Evolutionary conservation across 1,140 invertebrate genomes (phyloP).

Genomic region (Drosophila triauraria): DNA sequence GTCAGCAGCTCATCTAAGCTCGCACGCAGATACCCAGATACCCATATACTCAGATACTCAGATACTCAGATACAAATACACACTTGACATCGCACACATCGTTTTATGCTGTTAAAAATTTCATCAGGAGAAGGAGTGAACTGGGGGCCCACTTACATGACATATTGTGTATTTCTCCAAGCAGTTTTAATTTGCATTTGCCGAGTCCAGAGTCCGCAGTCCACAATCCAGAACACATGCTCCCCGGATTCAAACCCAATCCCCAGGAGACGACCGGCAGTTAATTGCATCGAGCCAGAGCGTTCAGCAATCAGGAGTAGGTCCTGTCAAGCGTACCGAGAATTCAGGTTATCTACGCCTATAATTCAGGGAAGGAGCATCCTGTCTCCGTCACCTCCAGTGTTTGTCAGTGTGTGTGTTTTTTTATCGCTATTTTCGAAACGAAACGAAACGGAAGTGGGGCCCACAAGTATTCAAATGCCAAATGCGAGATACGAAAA

Average conservation of each 20-base stretch:
- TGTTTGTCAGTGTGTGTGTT: background rate
- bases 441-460: constrained; percentile 6
- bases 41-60: background rate
- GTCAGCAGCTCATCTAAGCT: constrained; percentile 16
- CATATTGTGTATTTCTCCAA: constrained; percentile 34
- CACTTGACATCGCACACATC: constrained; percentile 22
- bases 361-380: constrained; percentile 13
- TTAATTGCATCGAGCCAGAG: constrained; percentile 44
- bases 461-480: constrained; percentile 44
- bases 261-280: constrained; percentile 21
- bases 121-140: constrained; percentile 26
- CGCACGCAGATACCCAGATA: background rate
- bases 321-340: constrained; percentile 12
- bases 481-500: constrained; percentile 16
- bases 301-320: constrained; percentile 10
- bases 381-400: constrained; percentile 1
- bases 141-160: constrained; percentile 37
- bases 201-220: constrained; percentile 2
- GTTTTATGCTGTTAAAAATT: constrained; percentile 50
- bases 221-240: background rate
- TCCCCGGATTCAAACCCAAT: constrained; percentile 1
- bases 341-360: constrained; percentile 33
- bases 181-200: constrained; percentile 51
- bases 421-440: constrained; percentile 3
- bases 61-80: background rate